Evolutionary conservation across 2,113 vertebrate genomes (phyloP).

Genomic region (Prietella phreatophila): DNA sequence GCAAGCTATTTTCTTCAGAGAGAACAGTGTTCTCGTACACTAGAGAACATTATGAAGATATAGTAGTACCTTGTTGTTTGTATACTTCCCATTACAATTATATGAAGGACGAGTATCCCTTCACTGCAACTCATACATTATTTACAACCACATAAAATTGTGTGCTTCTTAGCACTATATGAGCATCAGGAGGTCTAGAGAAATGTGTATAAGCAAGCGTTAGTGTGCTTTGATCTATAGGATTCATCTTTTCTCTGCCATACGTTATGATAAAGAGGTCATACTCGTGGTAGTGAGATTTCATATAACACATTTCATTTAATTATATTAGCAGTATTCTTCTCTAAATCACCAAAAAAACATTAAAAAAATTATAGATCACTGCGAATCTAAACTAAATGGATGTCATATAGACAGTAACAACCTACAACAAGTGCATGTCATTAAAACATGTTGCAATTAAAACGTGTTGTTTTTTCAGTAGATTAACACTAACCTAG

Average conservation of each 20-base stretch:
- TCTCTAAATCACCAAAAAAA: not conserved
- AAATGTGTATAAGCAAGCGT: not conserved
- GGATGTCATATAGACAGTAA: not conserved
- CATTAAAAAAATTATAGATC: not conserved
- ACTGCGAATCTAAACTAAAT: not conserved
- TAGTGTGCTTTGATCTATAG: slow-evolving; percentile 19
- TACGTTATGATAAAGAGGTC: not conserved
- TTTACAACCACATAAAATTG: slow-evolving; percentile 41
- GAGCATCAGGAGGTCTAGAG: slow-evolving; percentile 30
- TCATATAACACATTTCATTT: not conserved
- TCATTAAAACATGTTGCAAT: not conserved
- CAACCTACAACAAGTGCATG: not conserved
- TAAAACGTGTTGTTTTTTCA: not conserved
- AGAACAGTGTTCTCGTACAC: not conserved
- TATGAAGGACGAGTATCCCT: slow-evolving; percentile 35
- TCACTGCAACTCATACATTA: slow-evolving; percentile 43
- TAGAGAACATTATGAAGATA: slow-evolving; percentile 27
- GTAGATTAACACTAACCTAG: not conserved
- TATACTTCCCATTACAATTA: slow-evolving; percentile 39
- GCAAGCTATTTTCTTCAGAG: slow-evolving; percentile 7
- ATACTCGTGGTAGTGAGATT: not conserved
- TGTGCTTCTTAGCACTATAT: slow-evolving; percentile 23
- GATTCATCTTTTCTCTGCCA: slow-evolving; percentile 19
- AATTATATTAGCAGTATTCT: not conserved
- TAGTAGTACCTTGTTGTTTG: slow-evolving; percentile 11